Conservation (phyloP, 2,888 invertebrate genomes). For the Meiosimyza platycephala region DNA sequence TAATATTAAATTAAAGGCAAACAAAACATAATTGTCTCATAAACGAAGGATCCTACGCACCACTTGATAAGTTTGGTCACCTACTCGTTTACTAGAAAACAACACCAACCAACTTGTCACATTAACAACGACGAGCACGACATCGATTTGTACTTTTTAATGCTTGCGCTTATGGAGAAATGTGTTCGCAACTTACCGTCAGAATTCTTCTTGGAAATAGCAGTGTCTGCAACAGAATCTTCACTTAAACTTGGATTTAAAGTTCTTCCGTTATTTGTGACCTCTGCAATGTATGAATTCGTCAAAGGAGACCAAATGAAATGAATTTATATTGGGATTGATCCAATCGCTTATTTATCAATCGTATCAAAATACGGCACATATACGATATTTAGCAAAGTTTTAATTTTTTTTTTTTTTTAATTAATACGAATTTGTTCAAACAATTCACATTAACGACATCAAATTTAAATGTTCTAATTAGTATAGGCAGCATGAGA, state of each 20-base stretch:
- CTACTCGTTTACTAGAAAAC: constrained; percentile 8
- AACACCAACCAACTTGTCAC: constrained; percentile 34
- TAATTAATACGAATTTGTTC: constrained; percentile 1
- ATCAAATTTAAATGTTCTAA: constrained; percentile 27
- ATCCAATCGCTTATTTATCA: not conserved
- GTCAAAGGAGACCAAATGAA: constrained; percentile 54
- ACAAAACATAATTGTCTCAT: constrained; percentile 1
- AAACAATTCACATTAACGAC: constrained; percentile 30
- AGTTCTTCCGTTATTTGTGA: constrained; percentile 70
- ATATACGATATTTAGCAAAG: constrained; percentile 20
- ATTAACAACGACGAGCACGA: constrained; percentile 41
- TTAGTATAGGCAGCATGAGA: constrained; percentile 33
- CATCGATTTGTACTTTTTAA: constrained; percentile 49
- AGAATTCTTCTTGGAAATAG: constrained; percentile 84
- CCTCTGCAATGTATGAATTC: constrained; percentile 66
- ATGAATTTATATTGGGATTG: constrained; percentile 15
- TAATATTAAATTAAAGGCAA: not conserved
- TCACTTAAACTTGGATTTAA: constrained; percentile 82
- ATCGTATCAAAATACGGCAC: constrained; percentile 15
- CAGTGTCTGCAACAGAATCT: constrained; percentile 84
- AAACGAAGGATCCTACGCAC: not conserved
- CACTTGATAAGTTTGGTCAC: constrained; percentile 10
- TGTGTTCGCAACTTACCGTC: constrained; percentile 76
- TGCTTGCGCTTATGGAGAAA: constrained; percentile 39
- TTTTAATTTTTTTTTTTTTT: not conserved